A percentile compares a stretch with the other conserved stretches of the same genome.
These are phyloP conservation scores for Pagrus major DNA, from an alignment of 2,113 vertebrate genomes.

Conservation along the genomic window DNA sequence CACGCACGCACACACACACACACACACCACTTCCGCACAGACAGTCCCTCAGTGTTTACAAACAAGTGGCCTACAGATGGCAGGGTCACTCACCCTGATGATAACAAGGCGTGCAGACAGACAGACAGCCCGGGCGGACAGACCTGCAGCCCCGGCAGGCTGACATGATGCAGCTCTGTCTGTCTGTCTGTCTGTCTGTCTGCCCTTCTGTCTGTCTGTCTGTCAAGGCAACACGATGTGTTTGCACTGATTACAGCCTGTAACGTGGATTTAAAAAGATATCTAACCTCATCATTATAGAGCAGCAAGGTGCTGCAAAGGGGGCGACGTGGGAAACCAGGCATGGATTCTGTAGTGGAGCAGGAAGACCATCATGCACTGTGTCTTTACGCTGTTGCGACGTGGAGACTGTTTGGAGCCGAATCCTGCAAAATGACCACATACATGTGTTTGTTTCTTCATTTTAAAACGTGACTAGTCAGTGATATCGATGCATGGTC, in stretches of 20 bases:
- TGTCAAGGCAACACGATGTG: not conserved
- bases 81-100: constrained; percentile 40
- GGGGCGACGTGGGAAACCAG: constrained; percentile 54
- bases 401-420: not conserved
- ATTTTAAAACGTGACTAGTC: rapidly evolving
- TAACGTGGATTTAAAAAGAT: not conserved
- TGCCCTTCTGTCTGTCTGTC: not conserved
- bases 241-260: not conserved
- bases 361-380: not conserved
- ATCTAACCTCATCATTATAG: constrained; percentile 14
- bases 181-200: too few species aligned
- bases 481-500: not conserved
- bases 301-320: constrained; percentile 72
- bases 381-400: constrained; percentile 15
- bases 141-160: not conserved
- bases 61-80: constrained; percentile 75
- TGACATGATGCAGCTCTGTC: not conserved
- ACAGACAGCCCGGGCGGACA: not conserved
- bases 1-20: too few species aligned
- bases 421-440: not conserved
- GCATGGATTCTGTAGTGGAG: constrained; percentile 69
- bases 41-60: constrained; percentile 78
- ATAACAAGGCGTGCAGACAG: constrained; percentile 46
- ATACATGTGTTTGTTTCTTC: not conserved
- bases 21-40: not conserved